Base-by-base conservation (phyloP, 2,113 vertebrate species). In the Taxidea taxus region DNA sequence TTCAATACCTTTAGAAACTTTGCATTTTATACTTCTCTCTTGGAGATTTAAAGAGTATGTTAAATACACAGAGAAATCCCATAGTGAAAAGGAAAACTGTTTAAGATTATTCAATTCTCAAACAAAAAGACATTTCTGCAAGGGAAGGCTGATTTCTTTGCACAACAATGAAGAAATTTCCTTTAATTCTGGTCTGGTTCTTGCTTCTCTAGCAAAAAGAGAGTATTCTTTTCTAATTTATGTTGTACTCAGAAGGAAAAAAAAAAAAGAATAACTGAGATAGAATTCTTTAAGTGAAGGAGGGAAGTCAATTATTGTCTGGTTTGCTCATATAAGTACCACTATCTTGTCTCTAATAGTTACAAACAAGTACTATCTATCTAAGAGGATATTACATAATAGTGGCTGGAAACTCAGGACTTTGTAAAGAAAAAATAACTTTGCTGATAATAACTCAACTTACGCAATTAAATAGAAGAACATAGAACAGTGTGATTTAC, bases 31-130 rank as follows among this genome's bases (percentile, higher is more conserved):
- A 88, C 81, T 18, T 85, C n/a, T 74, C 37, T 81, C 72, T 80
- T 82, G 27, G n/a, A 96, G 42, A 94, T 58, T 78, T 91, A 88
- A 90, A 95, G 20, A 68, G 5, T 70, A n/a, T 44, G 12, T 87
- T 95, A 96, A 88, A 90, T 91, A 58, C 10, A 31, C 13, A 85
- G 37, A 91, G 9, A 94, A 90, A 70, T 51, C 25, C 37, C 74
- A 51, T 6, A 80, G 34, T 54, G 42, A 29, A 80, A 68, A 84
- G 34, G 11, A 68, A 92, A 80, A 1, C 12, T 87, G 27, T 64
- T 96, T 90, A 75, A 96, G 29, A 96, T 31, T 37, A 16, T 62
- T 94, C 60, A 87, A 2, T 95, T 95, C 44, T 94, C 86, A 91
- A 95, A 91, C 31, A 85, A 91, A 87, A 91, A 80, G 82, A 34